A percentile compares a stretch with the other conserved stretches of the same genome.
phyloP scores from a whole-genome alignment of 2,113 vertebrate genomes.

The Pelodiscus sinensis region DNA sequence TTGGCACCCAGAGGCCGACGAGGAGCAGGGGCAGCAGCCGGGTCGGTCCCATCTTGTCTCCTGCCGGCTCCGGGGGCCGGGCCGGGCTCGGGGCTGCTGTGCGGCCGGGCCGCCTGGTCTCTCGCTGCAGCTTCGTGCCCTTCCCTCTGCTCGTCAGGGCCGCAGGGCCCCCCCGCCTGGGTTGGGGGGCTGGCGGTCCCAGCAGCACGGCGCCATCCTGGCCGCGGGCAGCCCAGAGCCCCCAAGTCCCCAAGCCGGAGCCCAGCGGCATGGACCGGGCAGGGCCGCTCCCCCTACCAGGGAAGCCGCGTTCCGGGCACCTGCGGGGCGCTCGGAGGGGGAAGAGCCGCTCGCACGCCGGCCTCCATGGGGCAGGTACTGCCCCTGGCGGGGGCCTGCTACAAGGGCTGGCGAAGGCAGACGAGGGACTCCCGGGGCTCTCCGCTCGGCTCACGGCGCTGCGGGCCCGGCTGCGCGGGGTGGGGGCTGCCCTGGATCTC shows the following conservation, averaged over 20 bases:
- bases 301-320: background rate
- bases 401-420: no score
- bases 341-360: background rate
- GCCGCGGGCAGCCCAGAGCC: background rate
- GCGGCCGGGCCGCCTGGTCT: background rate
- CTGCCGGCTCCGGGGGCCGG: constrained; percentile 26
- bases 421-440: no score
- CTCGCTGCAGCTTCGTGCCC: background rate
- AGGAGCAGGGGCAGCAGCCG: constrained; percentile 62
- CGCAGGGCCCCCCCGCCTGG: background rate
- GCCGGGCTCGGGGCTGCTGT: background rate
- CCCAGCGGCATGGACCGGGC: background rate
- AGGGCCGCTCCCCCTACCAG: background rate
- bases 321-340: background rate
- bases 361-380: background rate
- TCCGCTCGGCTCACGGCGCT: no score
- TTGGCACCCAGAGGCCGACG: constrained; percentile 69
- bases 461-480: no score
- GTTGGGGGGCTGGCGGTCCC: background rate
- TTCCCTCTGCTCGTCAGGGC: background rate
- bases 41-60: constrained; percentile 52
- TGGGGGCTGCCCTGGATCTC: constrained; percentile 18
- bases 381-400: no score
- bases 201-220: background rate
- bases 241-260: background rate